Base-by-base conservation (phyloP, 2,888 invertebrate genomes). In the Magallana nippona region DNA sequence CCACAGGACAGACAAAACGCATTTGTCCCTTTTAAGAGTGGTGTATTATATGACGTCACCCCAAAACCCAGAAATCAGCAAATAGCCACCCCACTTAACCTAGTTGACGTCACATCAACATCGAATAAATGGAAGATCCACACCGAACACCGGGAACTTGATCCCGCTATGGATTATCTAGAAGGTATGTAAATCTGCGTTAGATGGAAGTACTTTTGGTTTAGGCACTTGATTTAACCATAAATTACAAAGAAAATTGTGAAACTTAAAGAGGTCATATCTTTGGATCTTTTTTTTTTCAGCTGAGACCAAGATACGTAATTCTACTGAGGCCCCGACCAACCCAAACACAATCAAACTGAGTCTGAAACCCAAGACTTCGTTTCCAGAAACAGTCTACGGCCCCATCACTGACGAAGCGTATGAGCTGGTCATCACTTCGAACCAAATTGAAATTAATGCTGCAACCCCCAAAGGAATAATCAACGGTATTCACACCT, bases 401-500 rank as follows among this genome's bases (percentile, higher is more conserved):
- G 71, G 71, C 13, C 71, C 71, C 13, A 15, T 32, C 32, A 71
- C 22, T 22, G 71, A 71, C 15, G 71, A 71, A 71, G 71, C 71
- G 19, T 71, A 71, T 32, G 71, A 71, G 27, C 13, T 71, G 15
- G 32, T 15, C 11, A 71, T 71, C 22, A 71, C 22, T 27, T 19
- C 19, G 1, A 78, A 62, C 17, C 58, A 78, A 78, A 78, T 82
- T 1, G 55, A 78, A n/a, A 82, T 82, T 55, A 62, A 62, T 55
- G 82, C 78, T 11, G 58, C n/a, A 44, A 80, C 79, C 15, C 11
- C 10, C 56, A 78, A 78, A 11, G 85, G 78, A 11, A 80, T 83
- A 8, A 81, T 82, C 15, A 82, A 86, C 62, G 85, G 85, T 2
- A 82, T 86, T 22, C 83, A 86, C 15, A 82, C 83, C 2, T 62